phyloP scores from a whole-genome alignment of 2,113 vertebrate species.

The Scolopax mira region DNA sequence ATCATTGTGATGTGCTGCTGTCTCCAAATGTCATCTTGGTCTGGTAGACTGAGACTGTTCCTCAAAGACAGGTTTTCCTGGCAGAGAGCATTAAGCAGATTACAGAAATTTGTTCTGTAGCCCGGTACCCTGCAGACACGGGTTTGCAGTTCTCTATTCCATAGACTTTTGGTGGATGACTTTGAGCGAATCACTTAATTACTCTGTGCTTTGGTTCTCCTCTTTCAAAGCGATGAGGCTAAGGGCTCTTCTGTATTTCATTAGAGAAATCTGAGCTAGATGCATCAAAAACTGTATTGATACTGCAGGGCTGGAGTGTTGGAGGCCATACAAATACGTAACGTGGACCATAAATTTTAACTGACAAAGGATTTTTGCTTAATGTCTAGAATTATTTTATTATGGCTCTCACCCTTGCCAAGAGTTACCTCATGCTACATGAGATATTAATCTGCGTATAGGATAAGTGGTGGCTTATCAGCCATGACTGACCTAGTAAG shows the following conservation, averaged over 20 bases:
- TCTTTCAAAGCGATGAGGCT: not conserved
- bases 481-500: not conserved
- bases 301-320: not conserved
- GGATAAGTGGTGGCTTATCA: not conserved
- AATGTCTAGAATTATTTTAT: not conserved
- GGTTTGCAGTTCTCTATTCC: not conserved
- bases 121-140: not conserved
- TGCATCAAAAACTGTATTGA: not conserved
- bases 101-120: not conserved
- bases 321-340: not conserved
- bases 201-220: not conserved
- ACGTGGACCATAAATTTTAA: not conserved
- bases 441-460: not conserved
- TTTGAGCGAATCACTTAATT: not conserved
- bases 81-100: not conserved
- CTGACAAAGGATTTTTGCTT: not conserved
- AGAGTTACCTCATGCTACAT: not conserved
- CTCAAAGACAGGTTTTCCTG: not conserved
- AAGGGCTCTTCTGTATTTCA: not conserved
- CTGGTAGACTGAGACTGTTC: not conserved
- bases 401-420: not conserved
- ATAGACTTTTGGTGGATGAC: not conserved
- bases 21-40: fast-evolving
- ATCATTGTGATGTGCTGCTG: fast-evolving
- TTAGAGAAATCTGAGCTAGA: not conserved